Base-by-base conservation (phyloP, 1,140 invertebrate species). In the Frieseomelitta varia region DNA sequence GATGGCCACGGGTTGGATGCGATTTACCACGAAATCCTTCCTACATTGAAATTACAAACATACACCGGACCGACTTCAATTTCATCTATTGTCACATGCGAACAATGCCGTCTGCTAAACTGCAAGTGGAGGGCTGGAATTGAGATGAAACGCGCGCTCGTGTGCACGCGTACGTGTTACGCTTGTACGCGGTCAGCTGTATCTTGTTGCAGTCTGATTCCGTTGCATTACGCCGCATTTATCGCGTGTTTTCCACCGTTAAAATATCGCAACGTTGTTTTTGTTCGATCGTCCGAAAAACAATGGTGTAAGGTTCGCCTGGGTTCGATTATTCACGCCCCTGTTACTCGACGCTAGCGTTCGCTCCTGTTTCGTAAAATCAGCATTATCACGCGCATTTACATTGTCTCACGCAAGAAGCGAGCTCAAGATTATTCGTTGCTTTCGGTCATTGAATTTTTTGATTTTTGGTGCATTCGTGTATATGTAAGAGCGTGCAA, bases 51-150 rank as follows among this genome's bases (percentile, higher is more conserved):
- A 84, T 84, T 84, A 80, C 83, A 74, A 84, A 84, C 83, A 34
- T 51, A 84, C 69, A 80, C 83, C 53, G n/a, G 39, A 51, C 56
- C 58, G n/a, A 74, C 77, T 80, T 84, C 83, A 84, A 84, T 84
- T 80, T 84, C 83, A 84, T 73, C 78, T n/a, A 80, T 84, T 74
- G 83, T 80, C 77, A 56, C 78, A 84, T 39, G 67, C 69, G 77
- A 84, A 74, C 77, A 84, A 80, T 84, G 53, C 78, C 67, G 83
- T 67, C 83, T 73, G 77, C 82, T 79, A 79, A 84, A 84, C 82
- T 84, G 83, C 83, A 84, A 58, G 83, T 73, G 83, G 77, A 80
- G n/a, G 53, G 78, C 83, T 74, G 68, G 58, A 58, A 84, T 84
- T 58, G 83, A 73, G 83, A 80, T 84, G 77, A 73, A 80, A 27